Percentiles rank a stretch among this genome's conserved stretches.
Conservation (phyloP, 2,113 vertebrate species). For the Pica pica region DNA sequence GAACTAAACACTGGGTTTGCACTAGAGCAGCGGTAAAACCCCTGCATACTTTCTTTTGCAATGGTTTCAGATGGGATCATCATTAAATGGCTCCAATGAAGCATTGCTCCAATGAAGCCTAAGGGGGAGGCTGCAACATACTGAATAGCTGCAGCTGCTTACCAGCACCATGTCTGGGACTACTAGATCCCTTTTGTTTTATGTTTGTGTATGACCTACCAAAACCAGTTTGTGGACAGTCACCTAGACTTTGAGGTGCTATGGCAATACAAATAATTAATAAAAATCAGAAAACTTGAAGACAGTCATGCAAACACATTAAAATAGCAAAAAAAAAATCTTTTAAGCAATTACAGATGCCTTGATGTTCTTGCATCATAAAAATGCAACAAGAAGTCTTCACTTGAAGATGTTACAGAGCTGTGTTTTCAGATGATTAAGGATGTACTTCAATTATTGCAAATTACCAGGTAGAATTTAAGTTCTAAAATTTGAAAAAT, state of each 20-base stretch:
- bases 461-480: neutral
- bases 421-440: neutral
- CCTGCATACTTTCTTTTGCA: neutral
- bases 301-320: neutral
- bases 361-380: neutral
- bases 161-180: neutral
- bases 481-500: neutral
- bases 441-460: neutral
- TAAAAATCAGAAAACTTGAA: neutral
- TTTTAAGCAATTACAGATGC: neutral
- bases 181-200: neutral
- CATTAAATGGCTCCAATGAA: neutral
- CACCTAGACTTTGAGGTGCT: neutral
- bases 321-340: neutral
- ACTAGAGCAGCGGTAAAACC: fast-evolving
- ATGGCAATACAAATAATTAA: neutral
- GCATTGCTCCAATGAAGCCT: neutral
- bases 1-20: neutral
- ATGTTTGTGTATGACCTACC: neutral
- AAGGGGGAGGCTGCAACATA: neutral
- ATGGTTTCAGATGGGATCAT: neutral
- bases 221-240: neutral
- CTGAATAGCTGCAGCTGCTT: neutral
- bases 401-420: neutral
- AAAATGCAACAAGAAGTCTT: neutral